Conservation (phyloP, 2,113 vertebrate genomes). For the Perognathus longimembris region DNA sequence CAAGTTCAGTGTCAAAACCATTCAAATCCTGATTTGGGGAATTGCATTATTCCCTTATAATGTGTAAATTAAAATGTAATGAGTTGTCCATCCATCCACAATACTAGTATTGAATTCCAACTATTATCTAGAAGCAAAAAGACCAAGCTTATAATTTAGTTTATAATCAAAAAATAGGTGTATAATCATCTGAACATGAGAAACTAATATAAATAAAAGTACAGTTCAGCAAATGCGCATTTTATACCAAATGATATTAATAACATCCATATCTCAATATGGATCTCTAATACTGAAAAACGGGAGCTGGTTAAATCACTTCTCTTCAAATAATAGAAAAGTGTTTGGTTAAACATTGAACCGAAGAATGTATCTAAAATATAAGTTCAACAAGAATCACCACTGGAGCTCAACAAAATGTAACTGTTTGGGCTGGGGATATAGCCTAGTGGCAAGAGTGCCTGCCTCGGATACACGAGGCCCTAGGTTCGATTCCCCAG, state of each 20-base stretch:
- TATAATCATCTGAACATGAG: slow-evolving; percentile 28
- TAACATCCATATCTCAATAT: neutral
- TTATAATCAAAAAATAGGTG: no score
- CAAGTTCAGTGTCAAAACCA: neutral
- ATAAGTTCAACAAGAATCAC: slow-evolving; percentile 1
- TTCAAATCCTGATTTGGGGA: slow-evolving; percentile 1
- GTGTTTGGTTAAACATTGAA: neutral
- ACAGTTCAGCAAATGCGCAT: neutral
- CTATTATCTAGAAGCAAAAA: slow-evolving; percentile 18
- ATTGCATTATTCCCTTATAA: slow-evolving; percentile 40
- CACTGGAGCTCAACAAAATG: neutral
- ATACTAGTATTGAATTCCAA: neutral
- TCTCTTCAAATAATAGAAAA: slow-evolving; percentile 11
- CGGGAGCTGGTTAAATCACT: neutral
- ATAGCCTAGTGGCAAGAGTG: no score
- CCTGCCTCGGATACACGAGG: no score
- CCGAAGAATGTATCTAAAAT: slow-evolving; percentile 14
- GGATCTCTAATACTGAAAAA: neutral
- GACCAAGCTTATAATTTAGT: neutral
- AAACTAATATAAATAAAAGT: slow-evolving; percentile 22
- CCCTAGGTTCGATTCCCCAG: no score
- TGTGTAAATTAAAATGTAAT: slow-evolving; percentile 29
- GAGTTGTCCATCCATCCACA: neutral
- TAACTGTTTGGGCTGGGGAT: no score
- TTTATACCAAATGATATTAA: slow-evolving; percentile 12